Evolutionary conservation across 2,797 vertebrate species (phyloP).

Genomic region (Crocidura indochinensis): DNA sequence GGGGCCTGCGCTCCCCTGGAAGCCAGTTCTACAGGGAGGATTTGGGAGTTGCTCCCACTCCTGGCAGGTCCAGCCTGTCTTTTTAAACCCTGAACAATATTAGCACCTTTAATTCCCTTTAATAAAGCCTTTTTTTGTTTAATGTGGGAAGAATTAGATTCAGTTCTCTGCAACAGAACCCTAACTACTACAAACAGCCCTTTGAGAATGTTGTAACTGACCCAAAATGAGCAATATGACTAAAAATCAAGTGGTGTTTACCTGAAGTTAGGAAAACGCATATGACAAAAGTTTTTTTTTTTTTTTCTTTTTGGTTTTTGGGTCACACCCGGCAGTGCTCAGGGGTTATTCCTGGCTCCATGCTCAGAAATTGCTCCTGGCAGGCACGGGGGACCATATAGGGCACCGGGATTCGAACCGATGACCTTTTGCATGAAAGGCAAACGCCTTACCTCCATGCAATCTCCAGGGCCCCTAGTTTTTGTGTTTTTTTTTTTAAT

Average conservation of each 20-base stretch:
- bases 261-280: background rate
- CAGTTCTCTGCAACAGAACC: background rate
- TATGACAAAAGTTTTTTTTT: background rate
- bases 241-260: background rate
- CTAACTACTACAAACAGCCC: background rate
- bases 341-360: too few relatives aligned
- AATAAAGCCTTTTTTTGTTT: constrained; percentile 4
- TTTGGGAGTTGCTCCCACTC: background rate
- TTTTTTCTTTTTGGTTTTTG: too few relatives aligned
- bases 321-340: too few relatives aligned
- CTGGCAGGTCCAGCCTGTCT: background rate
- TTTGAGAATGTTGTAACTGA: too few relatives aligned
- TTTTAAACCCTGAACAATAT: constrained; percentile 35
- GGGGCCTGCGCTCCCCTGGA: background rate
- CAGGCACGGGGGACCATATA: too few relatives aligned
- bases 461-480: too few relatives aligned
- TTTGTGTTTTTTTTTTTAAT: too few relatives aligned
- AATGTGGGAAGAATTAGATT: constrained; percentile 9
- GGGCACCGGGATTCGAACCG: too few relatives aligned
- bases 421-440: too few relatives aligned
- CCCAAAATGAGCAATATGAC: background rate
- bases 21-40: background rate
- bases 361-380: too few relatives aligned
- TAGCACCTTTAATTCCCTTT: background rate
- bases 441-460: too few relatives aligned